Base-by-base conservation (phyloP, 92 coral and sea anemone species). In the Muricea muricata region DNA sequence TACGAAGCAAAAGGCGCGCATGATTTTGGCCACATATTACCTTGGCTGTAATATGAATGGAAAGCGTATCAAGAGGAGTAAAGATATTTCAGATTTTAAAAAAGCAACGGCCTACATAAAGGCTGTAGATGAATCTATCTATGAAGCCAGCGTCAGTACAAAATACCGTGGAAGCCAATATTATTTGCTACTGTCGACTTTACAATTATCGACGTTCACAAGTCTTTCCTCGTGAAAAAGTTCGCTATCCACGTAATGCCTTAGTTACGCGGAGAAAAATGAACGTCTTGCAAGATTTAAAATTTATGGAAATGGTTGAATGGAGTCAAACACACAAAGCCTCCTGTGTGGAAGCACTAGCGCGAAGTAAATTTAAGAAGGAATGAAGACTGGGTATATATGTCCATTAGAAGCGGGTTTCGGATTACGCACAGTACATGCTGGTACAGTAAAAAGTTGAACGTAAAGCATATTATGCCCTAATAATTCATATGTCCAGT, bases 1-100 rank as follows among this genome's bases (percentile, higher is more conserved):
- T 1, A 58, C 73, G 50, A 56, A 47, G 58, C 84, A 75, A 31
- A 84, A 75, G 80, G n/a, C 41, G 37, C n/a, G 7, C 45, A 42
- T 84, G 3, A 57, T 41, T 79, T 13, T 75, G 50, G 83, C 88
- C 12, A 5, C 75, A 23, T n/a, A 15, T 24, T 10, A 56, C n/a
- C 69, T 60, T 60, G 68, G 68, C 2, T 25, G 68, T 60, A 60
- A 15, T 60, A 60, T 60, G 1, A 25, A 12, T 60, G 68, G 68
- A 60, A 33, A 7, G 68, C 68, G 68, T 24, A 60, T 30, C 25
- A 60, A 33, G 6, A 35, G 8, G 0, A 48, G 1, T 46, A 13
- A 47, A 14, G 21, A 74, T 20, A 23, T 10, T 72, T 15, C 55
- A 3, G n/a, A 4, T 7, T 18, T 72, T 29, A 37, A 45, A 1